Evolutionary conservation across 2,888 invertebrate species (phyloP).

Genomic region (Esperia sulphurella): DNA sequence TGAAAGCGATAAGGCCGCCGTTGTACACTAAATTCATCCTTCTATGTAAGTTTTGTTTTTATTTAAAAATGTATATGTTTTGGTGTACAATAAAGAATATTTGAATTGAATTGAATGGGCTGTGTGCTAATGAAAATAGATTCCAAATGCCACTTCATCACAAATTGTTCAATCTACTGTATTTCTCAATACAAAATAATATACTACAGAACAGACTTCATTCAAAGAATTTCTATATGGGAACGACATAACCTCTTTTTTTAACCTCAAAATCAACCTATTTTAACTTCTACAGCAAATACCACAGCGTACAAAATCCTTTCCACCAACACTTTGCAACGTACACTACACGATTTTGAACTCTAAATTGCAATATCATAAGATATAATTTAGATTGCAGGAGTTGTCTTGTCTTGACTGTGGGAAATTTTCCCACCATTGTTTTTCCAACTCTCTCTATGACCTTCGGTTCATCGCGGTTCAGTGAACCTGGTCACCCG

Average conservation of each 20-base stretch:
- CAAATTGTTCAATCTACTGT: no score
- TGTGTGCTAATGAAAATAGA: no score
- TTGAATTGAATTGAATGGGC: no score
- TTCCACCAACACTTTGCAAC: background rate
- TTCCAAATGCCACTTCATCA: no score
- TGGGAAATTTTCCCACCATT: conserved; percentile 55
- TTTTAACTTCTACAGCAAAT: background rate
- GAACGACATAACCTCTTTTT: background rate
- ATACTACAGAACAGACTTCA: no score
- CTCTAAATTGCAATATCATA: background rate
- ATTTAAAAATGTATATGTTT: no score
- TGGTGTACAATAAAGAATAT: no score
- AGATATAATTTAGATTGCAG: background rate
- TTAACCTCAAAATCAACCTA: background rate
- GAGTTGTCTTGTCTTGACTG: conserved; percentile 13
- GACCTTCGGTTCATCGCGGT: conserved; percentile 53
- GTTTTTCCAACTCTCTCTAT: conserved; percentile 47
- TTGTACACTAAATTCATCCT: no score
- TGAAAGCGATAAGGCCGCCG: no score
- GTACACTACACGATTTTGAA: background rate
- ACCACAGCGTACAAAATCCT: background rate
- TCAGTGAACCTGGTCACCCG: conserved; percentile 40
- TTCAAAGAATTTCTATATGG: no score
- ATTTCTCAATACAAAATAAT: no score
- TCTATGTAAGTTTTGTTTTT: no score